These are phyloP conservation scores for Cephus cinctus DNA, from an alignment of 1,140 invertebrate species.

Conservation along the genomic window DNA sequence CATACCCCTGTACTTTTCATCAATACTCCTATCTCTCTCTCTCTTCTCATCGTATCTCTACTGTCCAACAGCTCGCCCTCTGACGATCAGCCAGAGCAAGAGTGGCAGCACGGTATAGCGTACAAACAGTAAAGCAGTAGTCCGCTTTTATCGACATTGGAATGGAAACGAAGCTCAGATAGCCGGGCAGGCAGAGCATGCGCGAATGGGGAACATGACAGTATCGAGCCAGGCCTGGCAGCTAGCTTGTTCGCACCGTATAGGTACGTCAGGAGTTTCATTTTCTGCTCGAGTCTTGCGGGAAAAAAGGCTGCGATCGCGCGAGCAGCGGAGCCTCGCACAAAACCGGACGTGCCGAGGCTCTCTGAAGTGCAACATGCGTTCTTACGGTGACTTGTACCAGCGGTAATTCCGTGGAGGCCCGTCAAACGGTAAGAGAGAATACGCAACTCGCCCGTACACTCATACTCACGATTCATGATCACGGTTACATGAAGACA, in stretches of 20 bases:
- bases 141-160: no score
- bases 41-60: neutral
- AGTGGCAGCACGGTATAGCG: no score
- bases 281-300: no score
- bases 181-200: no score
- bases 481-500: neutral
- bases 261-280: constrained; percentile 12
- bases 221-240: constrained; percentile 50
- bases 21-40: neutral
- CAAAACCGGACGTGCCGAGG: constrained; percentile 30
- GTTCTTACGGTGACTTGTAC: constrained; percentile 24
- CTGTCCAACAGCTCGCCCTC: no score
- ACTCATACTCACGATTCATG: constrained; percentile 3
- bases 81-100: no score
- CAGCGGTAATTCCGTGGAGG: constrained; percentile 41
- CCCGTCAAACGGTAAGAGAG: constrained; percentile 45
- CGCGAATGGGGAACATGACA: constrained; percentile 27
- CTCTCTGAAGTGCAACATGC: constrained; percentile 17
- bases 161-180: no score
- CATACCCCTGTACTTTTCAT: no score
- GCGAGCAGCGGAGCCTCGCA: constrained; percentile 12
- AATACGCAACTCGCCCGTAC: no score
- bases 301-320: neutral
- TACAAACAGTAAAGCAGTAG: no score
- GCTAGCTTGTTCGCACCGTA: constrained; percentile 37